Conservation (phyloP, 2,113 vertebrate species). For the Lates calcarifer region DNA sequence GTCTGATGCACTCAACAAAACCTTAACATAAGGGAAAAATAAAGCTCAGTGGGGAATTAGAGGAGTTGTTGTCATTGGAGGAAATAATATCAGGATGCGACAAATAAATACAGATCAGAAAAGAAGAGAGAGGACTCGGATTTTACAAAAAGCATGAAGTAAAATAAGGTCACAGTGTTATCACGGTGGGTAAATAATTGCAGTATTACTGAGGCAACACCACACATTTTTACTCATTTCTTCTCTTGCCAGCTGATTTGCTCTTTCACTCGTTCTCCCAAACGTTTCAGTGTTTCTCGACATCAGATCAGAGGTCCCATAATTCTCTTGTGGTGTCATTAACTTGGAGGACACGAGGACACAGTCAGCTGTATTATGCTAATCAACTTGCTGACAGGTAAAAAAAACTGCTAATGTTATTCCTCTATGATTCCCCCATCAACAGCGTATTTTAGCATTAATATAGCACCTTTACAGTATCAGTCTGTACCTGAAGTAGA, state of each 20-base stretch:
- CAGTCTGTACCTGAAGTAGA: too few species aligned
- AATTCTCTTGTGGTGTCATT: constrained; percentile 10
- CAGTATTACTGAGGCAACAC: neutral
- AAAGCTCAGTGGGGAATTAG: neutral
- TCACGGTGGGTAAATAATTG: neutral
- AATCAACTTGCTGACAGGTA: neutral
- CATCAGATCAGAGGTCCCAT: neutral
- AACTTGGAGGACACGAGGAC: constrained; percentile 5
- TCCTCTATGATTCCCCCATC: neutral
- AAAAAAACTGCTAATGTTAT: neutral
- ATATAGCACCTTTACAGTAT: too few species aligned
- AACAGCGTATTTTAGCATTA: neutral
- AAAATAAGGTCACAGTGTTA: neutral
- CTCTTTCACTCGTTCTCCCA: neutral
- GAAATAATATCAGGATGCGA: neutral
- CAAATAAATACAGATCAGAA: neutral
- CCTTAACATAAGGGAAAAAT: neutral
- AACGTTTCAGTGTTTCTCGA: neutral
- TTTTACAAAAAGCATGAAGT: neutral
- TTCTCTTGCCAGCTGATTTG: neutral
- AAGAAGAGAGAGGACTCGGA: neutral
- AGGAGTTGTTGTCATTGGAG: neutral
- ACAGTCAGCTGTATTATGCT: neutral
- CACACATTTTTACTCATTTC: neutral
- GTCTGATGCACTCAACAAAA: neutral